Evolutionary conservation across 1,140 invertebrate genomes (phyloP), one percentile per base, ranked within the genome.

Genomic region (Diachasmimorpha longicaudata): DNA sequence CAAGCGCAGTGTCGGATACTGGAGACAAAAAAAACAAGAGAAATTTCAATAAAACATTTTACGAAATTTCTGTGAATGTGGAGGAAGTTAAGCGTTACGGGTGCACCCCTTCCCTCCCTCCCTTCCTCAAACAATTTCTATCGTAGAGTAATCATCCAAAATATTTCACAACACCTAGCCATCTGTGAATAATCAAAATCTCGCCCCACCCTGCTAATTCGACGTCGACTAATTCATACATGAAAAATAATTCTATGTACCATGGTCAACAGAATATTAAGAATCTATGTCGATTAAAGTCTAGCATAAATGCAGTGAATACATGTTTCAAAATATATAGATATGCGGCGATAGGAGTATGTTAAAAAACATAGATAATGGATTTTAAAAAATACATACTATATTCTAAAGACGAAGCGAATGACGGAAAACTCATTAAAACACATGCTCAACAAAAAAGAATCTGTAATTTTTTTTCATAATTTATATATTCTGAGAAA

Each of bases 21-120:
- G n/a, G n/a, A n/a, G n/a, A n/a, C n/a, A 31, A 31, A 31, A 31
- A 31, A 31, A 31, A 31, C 16, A 63, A 23, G 72, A 71, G 70
- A 73, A 55, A 73, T 21, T 21, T 74, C 13, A 19, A 79, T 66
- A 63, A 70, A 6, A 67, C 44, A 75, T 76, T 75, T 68, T 52
- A 73, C 11, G 70, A 42, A 66, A 72, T 36, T 72, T 66, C 46
- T 37, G 14, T 9, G 36, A 31, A 36, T 72, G 36, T 39, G 58
- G 31, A 42, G 71, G 10, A 55, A 71, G 69, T 66, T 68, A 25
- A 46, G 69, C 31, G 66, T 58, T 69, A 42, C n/a, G 58, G 70
- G 74, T 63, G 42, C 31, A 70, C n/a, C 42, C 36, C 21, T 44
- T 6, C 6, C 44, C 70, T 21, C 42, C 36, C 21, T 44, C 31